Conservation (phyloP, 53 echinoderm and acorn worm genomes). For the Holothuria scabra region DNA sequence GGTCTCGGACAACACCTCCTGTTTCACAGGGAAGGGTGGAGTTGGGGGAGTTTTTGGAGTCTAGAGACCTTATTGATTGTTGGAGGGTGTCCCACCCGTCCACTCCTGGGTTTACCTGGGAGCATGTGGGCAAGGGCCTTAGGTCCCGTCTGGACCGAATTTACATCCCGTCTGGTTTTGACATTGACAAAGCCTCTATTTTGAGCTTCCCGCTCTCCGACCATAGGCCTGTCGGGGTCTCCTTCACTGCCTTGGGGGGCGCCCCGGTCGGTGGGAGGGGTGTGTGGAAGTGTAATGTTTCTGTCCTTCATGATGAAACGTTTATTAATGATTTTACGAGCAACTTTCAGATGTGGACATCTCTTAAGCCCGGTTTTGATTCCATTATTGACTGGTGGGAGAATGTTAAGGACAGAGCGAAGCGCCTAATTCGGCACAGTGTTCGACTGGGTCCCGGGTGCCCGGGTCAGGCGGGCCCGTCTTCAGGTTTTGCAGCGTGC, state of each 20-base stretch:
- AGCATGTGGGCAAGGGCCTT: not conserved
- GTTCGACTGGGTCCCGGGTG: slow-evolving; percentile 10
- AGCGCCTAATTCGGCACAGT: slow-evolving; percentile 1
- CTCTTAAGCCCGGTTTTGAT: slow-evolving; percentile 2
- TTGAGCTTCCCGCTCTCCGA: not conserved
- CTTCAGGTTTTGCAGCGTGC: not conserved
- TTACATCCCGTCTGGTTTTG: not conserved
- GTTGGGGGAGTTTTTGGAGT: not conserved
- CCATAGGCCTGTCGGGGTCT: not conserved
- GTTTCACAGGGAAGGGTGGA: not conserved
- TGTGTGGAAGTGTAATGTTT: slow-evolving; percentile 29
- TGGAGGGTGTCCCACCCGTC: not conserved
- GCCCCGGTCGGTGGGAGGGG: not conserved
- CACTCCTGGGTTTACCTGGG: not conserved
- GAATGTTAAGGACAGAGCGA: slow-evolving; percentile 4
- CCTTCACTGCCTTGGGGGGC: not conserved
- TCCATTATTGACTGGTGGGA: slow-evolving; percentile 32
- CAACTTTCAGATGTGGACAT: not conserved
- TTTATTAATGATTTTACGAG: not conserved
- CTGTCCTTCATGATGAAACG: not conserved
- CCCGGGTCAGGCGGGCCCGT: not conserved
- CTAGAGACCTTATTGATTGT: not conserved
- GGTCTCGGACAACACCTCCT: not conserved
- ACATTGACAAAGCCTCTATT: not conserved
- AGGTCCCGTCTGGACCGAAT: not conserved